Evolutionary conservation across 1,140 invertebrate species (phyloP).

Genomic region (Nasonia vitripennis): DNA sequence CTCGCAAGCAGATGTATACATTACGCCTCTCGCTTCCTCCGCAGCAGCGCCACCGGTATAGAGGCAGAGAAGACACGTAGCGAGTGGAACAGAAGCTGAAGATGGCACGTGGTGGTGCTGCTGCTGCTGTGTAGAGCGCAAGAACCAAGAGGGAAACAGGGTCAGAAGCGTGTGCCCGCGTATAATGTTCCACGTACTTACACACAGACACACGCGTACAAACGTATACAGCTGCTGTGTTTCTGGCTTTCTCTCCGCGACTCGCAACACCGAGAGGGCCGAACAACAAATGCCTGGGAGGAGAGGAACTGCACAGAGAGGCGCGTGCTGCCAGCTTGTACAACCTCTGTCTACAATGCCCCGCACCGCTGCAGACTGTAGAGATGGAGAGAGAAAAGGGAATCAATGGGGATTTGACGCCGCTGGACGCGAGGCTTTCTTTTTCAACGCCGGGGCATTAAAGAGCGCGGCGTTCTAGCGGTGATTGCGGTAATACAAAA

Average conservation of each 20-base stretch:
- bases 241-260: not conserved
- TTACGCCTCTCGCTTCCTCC: not conserved
- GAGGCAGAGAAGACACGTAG: not conserved
- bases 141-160: slow-evolving; percentile 20
- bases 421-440: too few relatives aligned
- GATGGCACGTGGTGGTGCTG: slow-evolving; percentile 26
- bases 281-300: slow-evolving; percentile 19
- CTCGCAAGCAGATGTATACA: not conserved
- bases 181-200: slow-evolving; percentile 36
- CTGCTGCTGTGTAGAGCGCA: not conserved
- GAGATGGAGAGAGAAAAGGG: too few relatives aligned
- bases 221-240: not conserved
- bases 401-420: too few relatives aligned
- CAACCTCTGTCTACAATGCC: too few relatives aligned
- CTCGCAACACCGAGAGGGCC: not conserved
- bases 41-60: not conserved
- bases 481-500: too few relatives aligned
- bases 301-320: not conserved
- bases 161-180: slow-evolving; percentile 7
- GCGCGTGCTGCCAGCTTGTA: not conserved
- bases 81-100: slow-evolving; percentile 27
- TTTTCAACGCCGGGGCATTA: too few relatives aligned
- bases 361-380: too few relatives aligned
- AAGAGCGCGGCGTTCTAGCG: too few relatives aligned
- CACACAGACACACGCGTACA: not conserved